Evolutionary conservation across 1,140 invertebrate species (phyloP).

Genomic region (Drosophila takahashii): DNA sequence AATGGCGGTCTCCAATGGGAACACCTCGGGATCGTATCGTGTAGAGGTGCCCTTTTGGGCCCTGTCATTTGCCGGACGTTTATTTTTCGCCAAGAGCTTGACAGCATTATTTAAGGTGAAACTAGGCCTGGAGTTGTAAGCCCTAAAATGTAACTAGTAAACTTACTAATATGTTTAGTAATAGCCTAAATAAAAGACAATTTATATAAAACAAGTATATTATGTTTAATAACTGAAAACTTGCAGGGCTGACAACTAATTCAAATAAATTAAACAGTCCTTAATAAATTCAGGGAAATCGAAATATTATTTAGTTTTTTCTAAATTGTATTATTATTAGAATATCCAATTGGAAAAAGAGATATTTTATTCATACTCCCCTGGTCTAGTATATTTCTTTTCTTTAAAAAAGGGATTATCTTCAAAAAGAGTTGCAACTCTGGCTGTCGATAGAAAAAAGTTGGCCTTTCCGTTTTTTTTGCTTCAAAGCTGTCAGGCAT

Average conservation of each 20-base stretch:
- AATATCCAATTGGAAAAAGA: too few relatives aligned
- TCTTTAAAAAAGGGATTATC: background rate
- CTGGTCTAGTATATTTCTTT: background rate
- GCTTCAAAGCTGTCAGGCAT: conserved; percentile 3
- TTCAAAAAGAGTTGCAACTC: background rate
- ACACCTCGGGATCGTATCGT: background rate
- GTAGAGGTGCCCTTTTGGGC: conserved; percentile 37
- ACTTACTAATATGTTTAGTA: conserved; percentile 79
- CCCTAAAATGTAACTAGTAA: conserved; percentile 71
- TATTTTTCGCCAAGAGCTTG: conserved; percentile 70
- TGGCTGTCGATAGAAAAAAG: background rate
- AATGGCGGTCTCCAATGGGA: conserved; percentile 49
- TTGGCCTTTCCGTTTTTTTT: conserved; percentile 22
- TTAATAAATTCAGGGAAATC: too few relatives aligned
- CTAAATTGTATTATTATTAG: too few relatives aligned
- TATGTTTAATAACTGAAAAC: too few relatives aligned
- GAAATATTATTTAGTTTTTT: too few relatives aligned
- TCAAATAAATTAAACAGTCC: background rate
- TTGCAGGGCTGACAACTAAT: background rate
- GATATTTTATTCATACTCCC: too few relatives aligned
- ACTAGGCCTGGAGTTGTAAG: conserved; percentile 54
- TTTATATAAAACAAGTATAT: conserved; percentile 46
- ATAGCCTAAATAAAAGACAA: conserved; percentile 73
- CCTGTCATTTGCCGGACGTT: conserved; percentile 49
- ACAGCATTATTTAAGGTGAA: conserved; percentile 47